Conservation (phyloP, 2,113 vertebrate genomes). For the Salvelinus alpinus region DNA sequence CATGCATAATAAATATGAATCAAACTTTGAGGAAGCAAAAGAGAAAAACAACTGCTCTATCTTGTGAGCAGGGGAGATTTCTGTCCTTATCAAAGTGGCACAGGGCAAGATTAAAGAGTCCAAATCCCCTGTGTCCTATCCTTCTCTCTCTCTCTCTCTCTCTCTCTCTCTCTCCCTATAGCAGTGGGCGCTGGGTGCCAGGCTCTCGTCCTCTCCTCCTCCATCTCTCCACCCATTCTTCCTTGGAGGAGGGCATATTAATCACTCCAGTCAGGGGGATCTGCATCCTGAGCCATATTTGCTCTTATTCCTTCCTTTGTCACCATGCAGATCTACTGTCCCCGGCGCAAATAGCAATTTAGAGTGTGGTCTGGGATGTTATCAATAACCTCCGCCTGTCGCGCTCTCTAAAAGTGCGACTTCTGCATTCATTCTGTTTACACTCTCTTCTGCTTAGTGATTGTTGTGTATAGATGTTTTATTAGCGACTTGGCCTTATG, state of each 20-base stretch:
- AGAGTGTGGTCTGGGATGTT: slow-evolving; percentile 6
- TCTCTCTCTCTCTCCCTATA: slow-evolving; percentile 60
- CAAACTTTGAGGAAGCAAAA: slow-evolving; percentile 64
- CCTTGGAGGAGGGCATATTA: slow-evolving; percentile 66
- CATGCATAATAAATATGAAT: slow-evolving; percentile 70
- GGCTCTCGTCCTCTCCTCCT: slow-evolving; percentile 60
- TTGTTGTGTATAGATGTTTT: too few species aligned
- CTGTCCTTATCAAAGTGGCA: slow-evolving; percentile 72
- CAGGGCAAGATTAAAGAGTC: slow-evolving; percentile 75
- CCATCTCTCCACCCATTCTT: slow-evolving; percentile 51
- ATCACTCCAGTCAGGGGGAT: slow-evolving; percentile 55
- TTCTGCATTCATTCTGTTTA: too few species aligned
- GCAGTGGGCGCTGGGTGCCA: slow-evolving; percentile 65
- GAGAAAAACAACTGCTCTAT: slow-evolving; percentile 65
- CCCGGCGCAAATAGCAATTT: slow-evolving; percentile 54
- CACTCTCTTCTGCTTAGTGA: too few species aligned
- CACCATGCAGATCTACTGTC: slow-evolving; percentile 56
- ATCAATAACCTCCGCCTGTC: slow-evolving; percentile 51
- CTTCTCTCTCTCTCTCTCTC: slow-evolving; percentile 53
- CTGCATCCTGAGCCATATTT: slow-evolving; percentile 49
- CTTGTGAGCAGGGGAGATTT: slow-evolving; percentile 63
- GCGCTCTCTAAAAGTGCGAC: slow-evolving; percentile 30
- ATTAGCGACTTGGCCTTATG: too few species aligned
- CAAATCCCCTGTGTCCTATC: slow-evolving; percentile 67
- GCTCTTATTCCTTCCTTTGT: slow-evolving; percentile 44